Conservation (phyloP, 1,140 invertebrate species). For the Megathymus violae region DNA sequence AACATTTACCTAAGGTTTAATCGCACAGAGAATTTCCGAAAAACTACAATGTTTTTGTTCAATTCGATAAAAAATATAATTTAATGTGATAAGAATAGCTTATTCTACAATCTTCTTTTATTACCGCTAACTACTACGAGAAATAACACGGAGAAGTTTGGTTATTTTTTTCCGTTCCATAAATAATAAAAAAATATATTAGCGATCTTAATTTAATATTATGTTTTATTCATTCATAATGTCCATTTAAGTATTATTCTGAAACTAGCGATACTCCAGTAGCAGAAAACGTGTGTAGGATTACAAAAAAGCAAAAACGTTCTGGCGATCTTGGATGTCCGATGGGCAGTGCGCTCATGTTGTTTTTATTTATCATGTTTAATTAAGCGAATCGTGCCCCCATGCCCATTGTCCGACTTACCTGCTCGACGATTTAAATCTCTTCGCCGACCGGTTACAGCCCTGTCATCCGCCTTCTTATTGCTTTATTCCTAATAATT, state of each 20-base stretch:
- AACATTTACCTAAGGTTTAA: too few relatives aligned
- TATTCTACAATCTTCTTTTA: too few relatives aligned
- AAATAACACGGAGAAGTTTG: too few relatives aligned
- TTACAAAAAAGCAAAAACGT: constrained; percentile 45
- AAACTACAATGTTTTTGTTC: too few relatives aligned
- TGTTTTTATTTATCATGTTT: constrained; percentile 80
- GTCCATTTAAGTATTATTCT: background rate
- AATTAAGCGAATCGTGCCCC: constrained; percentile 78
- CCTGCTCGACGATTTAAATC: constrained; percentile 76
- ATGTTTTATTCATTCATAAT: background rate
- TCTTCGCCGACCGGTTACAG: constrained; percentile 68
- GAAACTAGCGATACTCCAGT: constrained; percentile 18
- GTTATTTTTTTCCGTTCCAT: too few relatives aligned
- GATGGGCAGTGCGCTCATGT: constrained; percentile 50
- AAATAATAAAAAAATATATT: background rate
- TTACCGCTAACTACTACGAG: too few relatives aligned
- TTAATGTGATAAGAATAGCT: too few relatives aligned
- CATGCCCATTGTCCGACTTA: constrained; percentile 80
- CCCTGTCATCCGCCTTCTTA: constrained; percentile 70
- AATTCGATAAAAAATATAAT: too few relatives aligned
- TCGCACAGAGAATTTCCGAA: too few relatives aligned
- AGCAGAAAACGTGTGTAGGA: constrained; percentile 32
- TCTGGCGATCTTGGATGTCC: constrained; percentile 54
- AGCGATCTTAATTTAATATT: too few relatives aligned
- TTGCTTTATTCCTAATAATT: constrained; percentile 74